phyloP scores from a whole-genome alignment of 2,113 vertebrate genomes.

The Heterochromis multidens region DNA sequence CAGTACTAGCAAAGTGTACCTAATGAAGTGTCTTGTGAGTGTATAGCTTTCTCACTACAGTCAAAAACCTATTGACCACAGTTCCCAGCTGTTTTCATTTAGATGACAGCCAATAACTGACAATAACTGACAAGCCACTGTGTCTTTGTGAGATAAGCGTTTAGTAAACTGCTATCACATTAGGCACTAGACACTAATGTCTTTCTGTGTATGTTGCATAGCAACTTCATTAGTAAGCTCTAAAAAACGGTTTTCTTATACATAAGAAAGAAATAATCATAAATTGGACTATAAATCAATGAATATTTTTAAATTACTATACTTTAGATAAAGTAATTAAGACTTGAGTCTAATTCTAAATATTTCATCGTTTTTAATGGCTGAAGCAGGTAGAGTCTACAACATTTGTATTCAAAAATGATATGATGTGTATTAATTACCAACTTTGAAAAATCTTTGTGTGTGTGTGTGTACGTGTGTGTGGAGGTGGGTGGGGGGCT shows the following conservation, averaged over 20 bases:
- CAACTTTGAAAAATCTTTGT: not conserved
- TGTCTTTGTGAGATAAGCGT: not conserved
- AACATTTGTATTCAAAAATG: not conserved
- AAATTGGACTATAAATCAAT: not conserved
- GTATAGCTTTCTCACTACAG: not conserved
- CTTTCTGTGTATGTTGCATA: conserved; percentile 33
- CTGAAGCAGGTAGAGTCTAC: not conserved
- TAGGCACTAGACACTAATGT: not conserved
- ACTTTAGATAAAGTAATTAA: not conserved
- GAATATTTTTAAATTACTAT: not conserved
- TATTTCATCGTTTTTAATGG: not conserved
- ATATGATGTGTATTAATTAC: not conserved
- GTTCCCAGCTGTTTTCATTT: not conserved
- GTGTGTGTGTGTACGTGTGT: too few species aligned
- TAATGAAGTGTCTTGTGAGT: not conserved
- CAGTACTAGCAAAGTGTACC: not conserved
- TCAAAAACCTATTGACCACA: not conserved
- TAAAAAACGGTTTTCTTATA: too few species aligned
- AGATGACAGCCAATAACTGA: not conserved
- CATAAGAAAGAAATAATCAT: not conserved
- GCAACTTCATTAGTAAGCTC: conserved; percentile 18
- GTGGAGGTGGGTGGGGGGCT: too few species aligned
- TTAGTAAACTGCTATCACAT: not conserved
- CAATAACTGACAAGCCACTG: not conserved
- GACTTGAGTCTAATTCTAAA: not conserved